Conservation (phyloP, 2,888 invertebrate species). For the Gisinianus flammeolus region DNA sequence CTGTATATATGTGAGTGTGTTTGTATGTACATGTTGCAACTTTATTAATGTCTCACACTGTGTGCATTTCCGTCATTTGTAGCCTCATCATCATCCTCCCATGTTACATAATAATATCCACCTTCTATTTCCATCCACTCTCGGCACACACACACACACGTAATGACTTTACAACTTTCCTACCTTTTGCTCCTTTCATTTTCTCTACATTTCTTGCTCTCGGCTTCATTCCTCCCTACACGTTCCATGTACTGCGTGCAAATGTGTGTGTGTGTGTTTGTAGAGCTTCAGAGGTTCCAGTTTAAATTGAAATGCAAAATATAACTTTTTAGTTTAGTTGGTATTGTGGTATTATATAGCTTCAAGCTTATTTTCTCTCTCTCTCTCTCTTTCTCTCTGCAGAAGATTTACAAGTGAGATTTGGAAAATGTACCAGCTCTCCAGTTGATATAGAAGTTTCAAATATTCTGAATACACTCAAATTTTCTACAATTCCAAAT, state of each 20-base stretch:
- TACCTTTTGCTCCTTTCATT: not conserved
- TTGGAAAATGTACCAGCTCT: too few species aligned
- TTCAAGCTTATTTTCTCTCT: too few species aligned
- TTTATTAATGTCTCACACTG: constrained; percentile 5
- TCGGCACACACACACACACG: not conserved
- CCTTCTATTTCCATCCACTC: not conserved
- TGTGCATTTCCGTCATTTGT: not conserved
- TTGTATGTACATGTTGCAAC: not conserved
- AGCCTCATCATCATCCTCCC: too few species aligned
- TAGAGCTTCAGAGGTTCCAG: too few species aligned
- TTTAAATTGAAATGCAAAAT: too few species aligned
- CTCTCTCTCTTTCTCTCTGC: too few species aligned
- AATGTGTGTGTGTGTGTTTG: not conserved
- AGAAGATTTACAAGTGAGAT: too few species aligned
- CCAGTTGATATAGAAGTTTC: too few species aligned
- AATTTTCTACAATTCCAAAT: not conserved
- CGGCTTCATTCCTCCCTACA: not conserved
- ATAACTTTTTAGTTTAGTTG: too few species aligned
- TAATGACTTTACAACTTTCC: not conserved
- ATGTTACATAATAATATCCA: too few species aligned
- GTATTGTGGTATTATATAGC: too few species aligned
- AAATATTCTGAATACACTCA: too few species aligned
- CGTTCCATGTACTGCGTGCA: not conserved
- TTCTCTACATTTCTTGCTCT: not conserved
- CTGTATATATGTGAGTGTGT: not conserved